Conservation (phyloP, 2,797 vertebrate genomes). For the Picus viridis region DNA sequence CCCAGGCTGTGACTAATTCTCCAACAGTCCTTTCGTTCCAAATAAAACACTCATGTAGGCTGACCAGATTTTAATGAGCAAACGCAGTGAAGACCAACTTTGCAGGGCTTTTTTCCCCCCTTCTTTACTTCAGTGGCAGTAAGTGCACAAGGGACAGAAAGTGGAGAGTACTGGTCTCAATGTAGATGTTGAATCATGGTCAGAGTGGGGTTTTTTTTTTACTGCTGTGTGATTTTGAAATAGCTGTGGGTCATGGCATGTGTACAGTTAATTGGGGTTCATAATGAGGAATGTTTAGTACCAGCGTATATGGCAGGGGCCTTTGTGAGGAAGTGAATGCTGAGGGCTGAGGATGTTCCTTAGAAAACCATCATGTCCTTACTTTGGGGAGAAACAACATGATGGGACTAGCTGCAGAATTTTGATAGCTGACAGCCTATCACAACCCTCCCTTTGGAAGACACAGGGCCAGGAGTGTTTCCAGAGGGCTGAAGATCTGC, state of each 20-base stretch:
- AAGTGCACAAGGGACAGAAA: not conserved
- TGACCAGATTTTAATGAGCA: conserved; percentile 56
- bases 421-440: not conserved
- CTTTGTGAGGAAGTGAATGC: not conserved
- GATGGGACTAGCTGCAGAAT: not conserved
- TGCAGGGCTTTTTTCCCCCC: not conserved
- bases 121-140: not conserved
- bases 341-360: not conserved
- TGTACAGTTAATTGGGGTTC: not conserved
- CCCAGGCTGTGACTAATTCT: conserved; percentile 72
- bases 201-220: not conserved
- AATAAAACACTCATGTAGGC: conserved; percentile 63
- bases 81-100: conserved; percentile 27
- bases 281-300: not conserved
- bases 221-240: not conserved
- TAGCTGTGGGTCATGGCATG: not conserved
- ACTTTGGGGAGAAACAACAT: not conserved
- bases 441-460: not conserved
- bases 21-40: conserved; percentile 47
- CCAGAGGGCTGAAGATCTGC: not conserved
- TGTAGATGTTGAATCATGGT: not conserved
- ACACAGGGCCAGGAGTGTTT: not conserved
- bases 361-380: not conserved
- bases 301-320: not conserved
- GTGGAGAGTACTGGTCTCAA: not conserved